A percentile compares a stretch with the other conserved stretches of the same genome.
phyloP scores from a whole-genome alignment of 2,797 vertebrate genomes.

The Coendou prehensilis region DNA sequence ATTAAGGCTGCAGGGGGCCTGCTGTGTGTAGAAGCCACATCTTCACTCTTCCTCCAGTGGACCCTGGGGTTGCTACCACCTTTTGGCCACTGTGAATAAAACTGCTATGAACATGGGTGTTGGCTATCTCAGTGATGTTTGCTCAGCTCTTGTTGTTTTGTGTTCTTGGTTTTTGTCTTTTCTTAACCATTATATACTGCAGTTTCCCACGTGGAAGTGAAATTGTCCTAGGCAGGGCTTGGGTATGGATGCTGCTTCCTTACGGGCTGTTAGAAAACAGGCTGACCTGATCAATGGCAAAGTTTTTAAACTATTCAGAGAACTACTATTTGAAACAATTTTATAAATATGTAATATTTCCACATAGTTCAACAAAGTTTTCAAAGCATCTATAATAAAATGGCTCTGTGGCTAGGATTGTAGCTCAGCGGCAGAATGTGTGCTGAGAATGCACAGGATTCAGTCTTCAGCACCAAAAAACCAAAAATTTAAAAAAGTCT shows the following conservation, averaged over 20 bases:
- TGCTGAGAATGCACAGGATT: not conserved
- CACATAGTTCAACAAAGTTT: not conserved
- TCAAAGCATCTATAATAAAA: not conserved
- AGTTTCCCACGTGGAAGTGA: not conserved
- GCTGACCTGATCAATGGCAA: not conserved
- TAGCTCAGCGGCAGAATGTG: not conserved
- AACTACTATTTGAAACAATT: not conserved
- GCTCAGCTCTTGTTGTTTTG: not conserved
- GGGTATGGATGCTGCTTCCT: not conserved
- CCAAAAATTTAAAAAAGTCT: not conserved
- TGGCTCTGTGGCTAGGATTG: not conserved
- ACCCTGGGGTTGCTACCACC: not conserved
- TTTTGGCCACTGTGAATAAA: not conserved
- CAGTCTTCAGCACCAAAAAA: not conserved
- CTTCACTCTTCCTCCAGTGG: not conserved
- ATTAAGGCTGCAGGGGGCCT: not conserved
- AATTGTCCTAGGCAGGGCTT: not conserved
- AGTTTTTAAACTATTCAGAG: conserved; percentile 32
- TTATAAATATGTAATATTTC: conserved; percentile 10
- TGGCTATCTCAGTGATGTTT: not conserved
- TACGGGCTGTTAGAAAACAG: not conserved
- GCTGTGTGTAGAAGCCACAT: not conserved
- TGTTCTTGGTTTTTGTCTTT: not conserved
- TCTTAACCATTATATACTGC: not conserved
- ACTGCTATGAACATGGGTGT: not conserved